Evolutionary conservation across 2,113 vertebrate genomes (phyloP).

Genomic region (Rhinoderma darwinii): DNA sequence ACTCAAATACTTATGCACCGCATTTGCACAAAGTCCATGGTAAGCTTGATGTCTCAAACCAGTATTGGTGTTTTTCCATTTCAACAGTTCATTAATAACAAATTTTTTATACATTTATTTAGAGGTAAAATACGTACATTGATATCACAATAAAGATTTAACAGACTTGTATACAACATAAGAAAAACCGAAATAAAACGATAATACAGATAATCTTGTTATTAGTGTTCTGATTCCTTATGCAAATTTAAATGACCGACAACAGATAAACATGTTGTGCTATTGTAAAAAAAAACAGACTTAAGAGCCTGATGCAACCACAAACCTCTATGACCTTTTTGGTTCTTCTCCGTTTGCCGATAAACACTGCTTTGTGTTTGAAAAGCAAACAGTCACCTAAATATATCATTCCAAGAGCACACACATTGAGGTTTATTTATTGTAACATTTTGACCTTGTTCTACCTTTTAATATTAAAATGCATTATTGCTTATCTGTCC

Average conservation of each 20-base stretch:
- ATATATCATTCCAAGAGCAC: background rate
- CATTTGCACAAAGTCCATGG: too few species aligned
- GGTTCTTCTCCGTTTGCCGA: slow-evolving; percentile 23
- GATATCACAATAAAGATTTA: background rate
- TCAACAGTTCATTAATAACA: background rate
- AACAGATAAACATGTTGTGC: background rate
- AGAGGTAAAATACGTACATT: background rate
- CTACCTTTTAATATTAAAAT: background rate
- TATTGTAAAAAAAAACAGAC: background rate
- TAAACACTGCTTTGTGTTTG: slow-evolving; percentile 48
- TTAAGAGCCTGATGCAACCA: slow-evolving; percentile 16
- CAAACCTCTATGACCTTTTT: slow-evolving; percentile 16
- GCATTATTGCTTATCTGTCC: background rate
- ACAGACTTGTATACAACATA: background rate
- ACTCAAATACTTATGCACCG: too few species aligned
- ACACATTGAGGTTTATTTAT: background rate
- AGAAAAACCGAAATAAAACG: background rate
- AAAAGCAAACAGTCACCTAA: slow-evolving; percentile 30
- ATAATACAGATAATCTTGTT: background rate
- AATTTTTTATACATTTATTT: background rate
- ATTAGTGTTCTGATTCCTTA: background rate
- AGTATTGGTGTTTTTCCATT: background rate
- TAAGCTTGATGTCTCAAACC: too few species aligned
- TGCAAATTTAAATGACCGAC: background rate
- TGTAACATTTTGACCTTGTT: slow-evolving; percentile 38